Evolutionary conservation across 2,888 invertebrate genomes (phyloP).

Genomic region (Noctuana brunneofusca): DNA sequence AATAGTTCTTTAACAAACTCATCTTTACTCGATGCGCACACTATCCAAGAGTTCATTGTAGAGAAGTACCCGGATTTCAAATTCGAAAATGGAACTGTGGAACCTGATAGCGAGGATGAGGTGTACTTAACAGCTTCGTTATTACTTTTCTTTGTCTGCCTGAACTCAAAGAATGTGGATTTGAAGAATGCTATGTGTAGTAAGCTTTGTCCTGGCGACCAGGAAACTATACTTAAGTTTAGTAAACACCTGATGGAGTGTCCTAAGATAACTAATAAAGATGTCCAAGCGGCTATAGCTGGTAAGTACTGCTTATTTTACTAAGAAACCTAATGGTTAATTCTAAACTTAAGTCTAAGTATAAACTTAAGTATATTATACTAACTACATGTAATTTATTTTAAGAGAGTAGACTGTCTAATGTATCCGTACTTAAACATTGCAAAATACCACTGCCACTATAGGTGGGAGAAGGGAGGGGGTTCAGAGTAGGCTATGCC

Average conservation of each 20-base stretch:
- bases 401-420: no score
- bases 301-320: no score
- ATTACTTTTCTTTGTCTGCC: conserved; percentile 77
- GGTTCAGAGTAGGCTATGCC: no score
- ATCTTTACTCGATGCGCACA: conserved; percentile 63
- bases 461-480: no score
- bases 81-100: conserved; percentile 63
- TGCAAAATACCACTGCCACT: no score
- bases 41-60: conserved; percentile 64
- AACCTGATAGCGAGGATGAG: conserved; percentile 58
- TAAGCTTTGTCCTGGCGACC: conserved; percentile 74
- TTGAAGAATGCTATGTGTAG: conserved; percentile 82
- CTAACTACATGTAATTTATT: no score
- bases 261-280: conserved; percentile 61
- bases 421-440: no score
- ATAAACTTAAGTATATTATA: no score
- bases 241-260: conserved; percentile 79
- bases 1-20: conserved; percentile 71
- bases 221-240: conserved; percentile 79
- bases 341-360: no score
- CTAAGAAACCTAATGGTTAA: no score
- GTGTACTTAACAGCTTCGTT: conserved; percentile 74
- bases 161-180: conserved; percentile 77
- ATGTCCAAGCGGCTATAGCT: conserved; percentile 70
- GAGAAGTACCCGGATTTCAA: conserved; percentile 79